These are phyloP conservation scores for Acanthurus leucopareius DNA, from an alignment of 2,797 vertebrate genomes.

Conservation along the genomic window DNA sequence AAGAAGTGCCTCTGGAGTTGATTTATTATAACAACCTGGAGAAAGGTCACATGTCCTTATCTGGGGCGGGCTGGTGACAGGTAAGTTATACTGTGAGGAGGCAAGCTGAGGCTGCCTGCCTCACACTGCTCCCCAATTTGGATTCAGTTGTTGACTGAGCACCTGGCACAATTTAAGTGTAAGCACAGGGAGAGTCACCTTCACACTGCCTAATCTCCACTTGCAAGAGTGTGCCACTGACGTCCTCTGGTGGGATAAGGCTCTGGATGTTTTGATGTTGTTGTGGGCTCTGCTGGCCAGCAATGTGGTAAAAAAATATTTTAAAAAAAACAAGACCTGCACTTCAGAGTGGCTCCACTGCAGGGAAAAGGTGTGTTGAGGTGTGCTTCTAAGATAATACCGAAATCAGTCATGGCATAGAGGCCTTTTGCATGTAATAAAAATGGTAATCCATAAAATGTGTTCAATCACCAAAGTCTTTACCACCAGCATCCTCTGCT, in stretches of 20 bases:
- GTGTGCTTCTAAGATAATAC: conserved; percentile 6
- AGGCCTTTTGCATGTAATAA: background rate
- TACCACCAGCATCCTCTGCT: conserved; percentile 40
- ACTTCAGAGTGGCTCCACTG: background rate
- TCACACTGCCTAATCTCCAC: conserved; percentile 74
- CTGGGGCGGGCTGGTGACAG: conserved; percentile 76
- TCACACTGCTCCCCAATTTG: conserved; percentile 63
- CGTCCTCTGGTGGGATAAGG: conserved; percentile 43
- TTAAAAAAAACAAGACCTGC: background rate
- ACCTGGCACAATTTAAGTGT: conserved; percentile 73
- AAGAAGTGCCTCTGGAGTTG: conserved; percentile 74
- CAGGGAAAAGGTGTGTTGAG: conserved; percentile 1
- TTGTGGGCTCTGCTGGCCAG: conserved; percentile 21
- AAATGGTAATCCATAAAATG: conserved; percentile 40
- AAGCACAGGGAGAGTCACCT: conserved; percentile 83
- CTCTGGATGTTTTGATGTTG: conserved; percentile 55
- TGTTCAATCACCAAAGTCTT: conserved; percentile 39
- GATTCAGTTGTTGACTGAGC: conserved; percentile 74
- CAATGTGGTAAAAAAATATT: conserved; percentile 9
- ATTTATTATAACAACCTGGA: conserved; percentile 81
- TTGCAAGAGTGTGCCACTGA: conserved; percentile 37
- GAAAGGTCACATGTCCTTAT: conserved; percentile 86
- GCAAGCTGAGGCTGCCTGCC: conserved; percentile 51
- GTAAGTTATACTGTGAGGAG: conserved; percentile 77
- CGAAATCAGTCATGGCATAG: background rate